A percentile compares a stretch with the other conserved stretches of the same genome.
These are phyloP conservation scores for Vanacampus margaritifer DNA, from an alignment of 2,113 vertebrate genomes.

Conservation along the genomic window DNA sequence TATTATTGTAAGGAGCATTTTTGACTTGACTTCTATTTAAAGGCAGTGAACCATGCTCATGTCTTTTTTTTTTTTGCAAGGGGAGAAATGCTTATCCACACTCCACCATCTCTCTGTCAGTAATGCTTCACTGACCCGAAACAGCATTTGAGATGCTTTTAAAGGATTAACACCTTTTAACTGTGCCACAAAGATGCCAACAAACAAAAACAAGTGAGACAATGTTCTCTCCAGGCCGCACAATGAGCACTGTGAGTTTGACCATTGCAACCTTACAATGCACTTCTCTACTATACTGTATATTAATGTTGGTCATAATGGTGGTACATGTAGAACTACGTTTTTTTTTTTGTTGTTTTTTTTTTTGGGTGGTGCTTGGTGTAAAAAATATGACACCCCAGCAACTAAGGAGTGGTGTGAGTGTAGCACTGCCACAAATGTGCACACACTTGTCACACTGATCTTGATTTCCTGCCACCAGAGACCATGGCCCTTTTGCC, in stretches of 20 bases:
- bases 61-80: background rate
- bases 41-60: background rate
- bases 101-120: conserved; percentile 4
- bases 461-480: conserved; percentile 56
- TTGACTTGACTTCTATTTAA: background rate
- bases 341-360: too few species aligned
- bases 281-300: background rate
- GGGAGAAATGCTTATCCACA: conserved; percentile 3
- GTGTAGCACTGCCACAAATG: conserved; percentile 30
- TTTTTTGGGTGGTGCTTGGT: too few species aligned
- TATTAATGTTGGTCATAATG: too few species aligned
- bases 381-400: background rate
- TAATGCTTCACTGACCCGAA: conserved; percentile 36
- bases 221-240: conserved; percentile 23
- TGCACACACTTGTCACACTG: conserved; percentile 52
- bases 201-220: conserved; percentile 41
- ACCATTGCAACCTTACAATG: conserved; percentile 26
- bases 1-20: too few species aligned
- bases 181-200: conserved; percentile 21
- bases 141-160: conserved; percentile 45
- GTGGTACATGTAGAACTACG: too few species aligned
- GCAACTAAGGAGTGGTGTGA: conserved; percentile 40
- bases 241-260: conserved; percentile 21
- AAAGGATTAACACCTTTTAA: conserved; percentile 56
- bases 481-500: conserved; percentile 38